phyloP scores from a whole-genome alignment of 2,797 vertebrate species.

The Parambassis ranga region DNA sequence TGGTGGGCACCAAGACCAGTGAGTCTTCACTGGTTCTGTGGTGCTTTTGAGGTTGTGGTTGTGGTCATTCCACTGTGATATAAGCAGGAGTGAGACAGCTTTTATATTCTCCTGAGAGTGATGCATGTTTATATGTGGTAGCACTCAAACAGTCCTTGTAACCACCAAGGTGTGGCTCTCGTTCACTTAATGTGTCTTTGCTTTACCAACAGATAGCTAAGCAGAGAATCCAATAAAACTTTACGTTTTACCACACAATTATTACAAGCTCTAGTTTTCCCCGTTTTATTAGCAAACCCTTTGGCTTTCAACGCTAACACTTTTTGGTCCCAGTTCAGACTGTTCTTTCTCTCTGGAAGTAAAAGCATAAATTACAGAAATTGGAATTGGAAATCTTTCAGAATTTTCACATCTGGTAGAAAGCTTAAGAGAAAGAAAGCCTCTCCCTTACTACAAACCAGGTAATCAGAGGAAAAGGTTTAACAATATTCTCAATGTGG shows the following conservation, averaged over 20 bases:
- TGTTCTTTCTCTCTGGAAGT: constrained; percentile 45
- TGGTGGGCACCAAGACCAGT: not conserved
- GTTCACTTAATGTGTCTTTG: constrained; percentile 24
- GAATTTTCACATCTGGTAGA: constrained; percentile 71
- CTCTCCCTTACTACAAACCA: constrained; percentile 45
- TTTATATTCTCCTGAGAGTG: constrained; percentile 2
- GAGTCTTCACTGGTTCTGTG: constrained; percentile 19
- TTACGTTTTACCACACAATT: constrained; percentile 66
- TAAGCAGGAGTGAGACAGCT: constrained; percentile 24
- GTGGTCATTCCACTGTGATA: constrained; percentile 26
- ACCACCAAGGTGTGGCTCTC: constrained; percentile 44
- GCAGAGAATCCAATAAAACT: constrained; percentile 63
- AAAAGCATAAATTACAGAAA: constrained; percentile 71
- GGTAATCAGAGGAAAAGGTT: constrained; percentile 68
- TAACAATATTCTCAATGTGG: constrained; percentile 51
- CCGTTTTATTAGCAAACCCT: constrained; percentile 43
- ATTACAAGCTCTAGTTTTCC: constrained; percentile 60
- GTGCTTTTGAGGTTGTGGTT: constrained; percentile 33
- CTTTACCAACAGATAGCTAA: constrained; percentile 53
- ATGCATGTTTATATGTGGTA: constrained; percentile 11
- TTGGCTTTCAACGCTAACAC: constrained; percentile 52
- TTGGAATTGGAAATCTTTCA: constrained; percentile 65
- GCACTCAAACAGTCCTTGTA: constrained; percentile 26
- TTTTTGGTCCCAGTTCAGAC: constrained; percentile 52
- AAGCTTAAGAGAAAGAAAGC: constrained; percentile 50